A percentile compares a stretch with the other conserved stretches of the same genome.
These are phyloP conservation scores for Clupea harengus DNA, from an alignment of 2,113 vertebrate genomes.

Conservation along the genomic window DNA sequence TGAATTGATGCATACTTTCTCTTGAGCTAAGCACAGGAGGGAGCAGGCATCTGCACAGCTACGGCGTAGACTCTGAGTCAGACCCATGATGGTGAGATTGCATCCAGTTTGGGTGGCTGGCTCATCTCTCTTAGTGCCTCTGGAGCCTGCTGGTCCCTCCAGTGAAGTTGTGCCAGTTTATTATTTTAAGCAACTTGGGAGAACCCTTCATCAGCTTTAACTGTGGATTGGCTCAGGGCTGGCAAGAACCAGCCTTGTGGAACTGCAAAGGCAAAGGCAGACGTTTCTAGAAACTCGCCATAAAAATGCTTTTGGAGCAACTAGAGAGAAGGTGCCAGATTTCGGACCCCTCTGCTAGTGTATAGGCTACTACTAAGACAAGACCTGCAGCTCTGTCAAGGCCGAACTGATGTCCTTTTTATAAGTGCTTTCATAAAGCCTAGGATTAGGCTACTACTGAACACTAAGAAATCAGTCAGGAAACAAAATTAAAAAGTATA, in stretches of 20 bases:
- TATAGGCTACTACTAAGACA: constrained; percentile 1
- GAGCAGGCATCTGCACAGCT: background rate
- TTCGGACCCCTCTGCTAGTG: constrained; percentile 52
- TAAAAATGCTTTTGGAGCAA: constrained; percentile 6
- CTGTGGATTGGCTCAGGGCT: background rate
- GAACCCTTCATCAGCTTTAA: background rate
- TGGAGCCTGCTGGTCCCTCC: background rate
- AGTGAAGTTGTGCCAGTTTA: background rate
- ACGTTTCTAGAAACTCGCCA: background rate
- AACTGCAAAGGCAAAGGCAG: background rate
- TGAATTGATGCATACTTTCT: background rate
- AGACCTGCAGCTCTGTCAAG: background rate
- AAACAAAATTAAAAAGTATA: background rate
- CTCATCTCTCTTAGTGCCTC: background rate
- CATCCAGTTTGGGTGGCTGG: background rate
- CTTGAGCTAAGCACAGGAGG: background rate
- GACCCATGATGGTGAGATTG: background rate
- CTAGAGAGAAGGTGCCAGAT: constrained; percentile 56
- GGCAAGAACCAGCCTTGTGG: background rate
- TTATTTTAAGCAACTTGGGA: background rate
- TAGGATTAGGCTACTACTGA: background rate
- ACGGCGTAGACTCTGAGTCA: background rate
- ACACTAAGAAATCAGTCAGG: background rate
- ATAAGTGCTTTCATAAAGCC: background rate
- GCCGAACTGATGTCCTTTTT: background rate